Evolutionary conservation across 1,140 invertebrate species (phyloP).

Genomic region (Formica selysi): DNA sequence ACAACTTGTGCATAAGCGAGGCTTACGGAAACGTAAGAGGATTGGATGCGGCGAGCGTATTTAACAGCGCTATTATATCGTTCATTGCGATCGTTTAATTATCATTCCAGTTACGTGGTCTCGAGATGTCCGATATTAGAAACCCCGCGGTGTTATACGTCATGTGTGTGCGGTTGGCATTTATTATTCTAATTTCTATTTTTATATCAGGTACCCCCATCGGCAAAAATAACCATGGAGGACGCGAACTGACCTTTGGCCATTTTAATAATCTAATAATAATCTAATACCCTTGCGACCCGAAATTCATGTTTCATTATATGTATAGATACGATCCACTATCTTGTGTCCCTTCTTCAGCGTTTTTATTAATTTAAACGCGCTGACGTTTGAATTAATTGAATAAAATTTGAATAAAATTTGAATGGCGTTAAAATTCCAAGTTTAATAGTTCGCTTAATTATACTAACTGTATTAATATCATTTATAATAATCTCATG

Average conservation of each 20-base stretch:
- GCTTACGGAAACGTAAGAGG: constrained; percentile 29
- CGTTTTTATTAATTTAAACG: constrained; percentile 5
- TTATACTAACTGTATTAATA: neutral
- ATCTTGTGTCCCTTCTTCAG: neutral
- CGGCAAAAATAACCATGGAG: constrained; percentile 64
- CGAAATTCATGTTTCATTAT: constrained; percentile 35
- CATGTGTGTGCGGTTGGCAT: too few relatives aligned
- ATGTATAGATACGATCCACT: neutral
- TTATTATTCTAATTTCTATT: constrained; percentile 62
- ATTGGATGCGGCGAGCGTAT: neutral
- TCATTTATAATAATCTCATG: neutral
- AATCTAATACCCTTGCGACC: neutral
- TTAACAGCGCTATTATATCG: constrained; percentile 45
- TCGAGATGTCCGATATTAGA: constrained; percentile 25
- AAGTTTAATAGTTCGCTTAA: too few relatives aligned
- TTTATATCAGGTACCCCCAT: constrained; percentile 54
- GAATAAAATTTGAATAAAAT: too few relatives aligned
- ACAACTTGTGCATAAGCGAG: constrained; percentile 1
- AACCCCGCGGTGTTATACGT: constrained; percentile 2
- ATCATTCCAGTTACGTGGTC: constrained; percentile 3
- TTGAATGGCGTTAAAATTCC: too few relatives aligned
- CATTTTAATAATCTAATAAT: constrained; percentile 41
- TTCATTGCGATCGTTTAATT: constrained; percentile 38
- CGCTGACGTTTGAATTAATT: too few relatives aligned
- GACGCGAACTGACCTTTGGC: constrained; percentile 60